Percentiles rank a stretch among this genome's conserved stretches.
phyloP scores from a whole-genome alignment of 1,140 invertebrate species.

The Leptestheria dahalacensis region DNA sequence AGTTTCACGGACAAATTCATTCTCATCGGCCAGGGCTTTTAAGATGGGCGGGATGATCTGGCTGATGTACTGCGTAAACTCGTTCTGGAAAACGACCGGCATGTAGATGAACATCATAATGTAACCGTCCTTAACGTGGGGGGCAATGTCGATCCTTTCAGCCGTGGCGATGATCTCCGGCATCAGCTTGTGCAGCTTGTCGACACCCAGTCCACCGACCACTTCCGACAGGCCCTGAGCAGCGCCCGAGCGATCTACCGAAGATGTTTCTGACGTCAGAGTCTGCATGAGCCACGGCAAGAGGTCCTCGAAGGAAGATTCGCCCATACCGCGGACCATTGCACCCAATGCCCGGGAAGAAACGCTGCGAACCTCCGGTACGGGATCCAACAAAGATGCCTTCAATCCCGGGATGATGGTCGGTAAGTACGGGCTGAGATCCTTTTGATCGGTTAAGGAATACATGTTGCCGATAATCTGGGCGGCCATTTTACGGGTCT shows the following conservation, averaged over 20 bases:
- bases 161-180: constrained; percentile 94
- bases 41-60: constrained; percentile 95
- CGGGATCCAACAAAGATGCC: constrained; percentile 88
- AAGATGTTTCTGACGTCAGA: constrained; percentile 85
- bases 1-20: constrained; percentile 95
- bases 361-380: constrained; percentile 85
- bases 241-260: constrained; percentile 91
- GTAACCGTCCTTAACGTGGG: constrained; percentile 97
- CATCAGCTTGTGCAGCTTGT: constrained; percentile 92
- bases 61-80: constrained; percentile 92
- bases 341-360: constrained; percentile 88
- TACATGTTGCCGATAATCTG: constrained; percentile 99
- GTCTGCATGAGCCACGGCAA: constrained; percentile 98
- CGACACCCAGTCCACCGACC: constrained; percentile 84
- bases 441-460: constrained; percentile 95
- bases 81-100: constrained; percentile 86
- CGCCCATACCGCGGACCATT: constrained; percentile 94
- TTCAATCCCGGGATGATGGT: constrained; percentile 94
- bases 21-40: constrained; percentile 95
- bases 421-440: constrained; percentile 88
- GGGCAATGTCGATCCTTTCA: constrained; percentile 82
- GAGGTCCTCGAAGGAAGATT: constrained; percentile 83
- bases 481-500: constrained; percentile 97
- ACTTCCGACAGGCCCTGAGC: constrained; percentile 94
- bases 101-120: constrained; percentile 99